Percentiles rank a stretch among this genome's conserved stretches.
Conservation (phyloP, 2,113 vertebrate species). For the Edolisoma coerulescens region DNA sequence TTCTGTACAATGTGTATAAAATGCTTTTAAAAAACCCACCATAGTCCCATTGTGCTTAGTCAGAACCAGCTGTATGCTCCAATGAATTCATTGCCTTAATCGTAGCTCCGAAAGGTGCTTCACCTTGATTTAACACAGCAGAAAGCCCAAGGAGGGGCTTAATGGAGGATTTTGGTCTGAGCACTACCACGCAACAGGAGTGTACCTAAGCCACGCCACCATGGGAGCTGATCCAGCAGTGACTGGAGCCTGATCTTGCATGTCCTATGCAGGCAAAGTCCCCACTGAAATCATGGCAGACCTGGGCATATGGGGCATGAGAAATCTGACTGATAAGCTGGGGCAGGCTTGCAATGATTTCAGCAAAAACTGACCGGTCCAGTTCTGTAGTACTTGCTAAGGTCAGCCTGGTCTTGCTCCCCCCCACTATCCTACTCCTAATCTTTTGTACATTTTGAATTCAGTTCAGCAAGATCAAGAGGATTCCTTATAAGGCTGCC, state of each 20-base stretch:
- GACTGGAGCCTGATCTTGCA: not conserved
- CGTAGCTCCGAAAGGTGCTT: conserved; percentile 38
- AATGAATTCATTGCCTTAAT: conserved; percentile 54
- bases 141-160: conserved; percentile 55
- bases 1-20: conserved; percentile 81
- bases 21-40: conserved; percentile 65
- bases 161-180: conserved; percentile 11
- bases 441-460: not conserved
- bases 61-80: conserved; percentile 69
- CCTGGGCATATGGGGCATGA: not conserved
- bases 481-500: conserved; percentile 45
- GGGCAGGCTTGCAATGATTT: conserved; percentile 32
- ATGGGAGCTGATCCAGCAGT: not conserved
- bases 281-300: not conserved
- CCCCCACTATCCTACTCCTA: not conserved
- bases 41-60: conserved; percentile 76
- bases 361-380: not conserved
- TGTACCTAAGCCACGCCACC: conserved; percentile 1
- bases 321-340: not conserved
- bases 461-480: conserved; percentile 20
- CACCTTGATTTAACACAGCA: conserved; percentile 44
- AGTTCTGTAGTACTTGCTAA: not conserved
- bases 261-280: not conserved
- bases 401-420: not conserved
- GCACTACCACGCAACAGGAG: not conserved